phyloP scores from a whole-genome alignment of 2,113 vertebrate species.

The Leiothrix lutea region DNA sequence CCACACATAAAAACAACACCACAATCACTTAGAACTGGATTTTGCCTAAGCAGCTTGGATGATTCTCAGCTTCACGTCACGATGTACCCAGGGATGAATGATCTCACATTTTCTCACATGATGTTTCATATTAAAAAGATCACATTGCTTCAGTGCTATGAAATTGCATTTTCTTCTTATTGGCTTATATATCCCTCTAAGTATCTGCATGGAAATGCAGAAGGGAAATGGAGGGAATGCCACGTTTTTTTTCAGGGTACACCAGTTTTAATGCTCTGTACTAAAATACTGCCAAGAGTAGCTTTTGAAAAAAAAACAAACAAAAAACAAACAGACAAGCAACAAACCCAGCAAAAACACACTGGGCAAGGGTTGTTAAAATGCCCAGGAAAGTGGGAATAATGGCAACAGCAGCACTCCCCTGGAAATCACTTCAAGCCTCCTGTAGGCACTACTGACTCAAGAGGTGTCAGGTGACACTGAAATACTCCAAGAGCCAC shows the following conservation, averaged over 20 bases:
- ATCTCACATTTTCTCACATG: background rate
- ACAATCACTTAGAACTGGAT: background rate
- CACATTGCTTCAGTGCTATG: background rate
- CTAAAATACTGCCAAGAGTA: background rate
- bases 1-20: background rate
- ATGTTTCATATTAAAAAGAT: background rate
- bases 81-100: background rate
- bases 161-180: background rate
- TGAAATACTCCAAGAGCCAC: background rate
- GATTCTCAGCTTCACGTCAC: background rate
- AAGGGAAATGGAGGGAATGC: background rate
- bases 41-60: background rate
- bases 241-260: background rate
- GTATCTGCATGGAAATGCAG: background rate
- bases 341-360: background rate
- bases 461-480: background rate
- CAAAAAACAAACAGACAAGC: background rate
- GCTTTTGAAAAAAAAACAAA: background rate
- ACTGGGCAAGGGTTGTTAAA: background rate
- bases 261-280: background rate
- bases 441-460: background rate
- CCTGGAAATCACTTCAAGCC: conserved; percentile 5
- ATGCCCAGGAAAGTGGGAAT: background rate
- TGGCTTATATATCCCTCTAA: background rate
- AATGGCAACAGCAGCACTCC: background rate